phyloP scores from a whole-genome alignment of 2,888 invertebrate genomes.

The Ochropacha duplaris region DNA sequence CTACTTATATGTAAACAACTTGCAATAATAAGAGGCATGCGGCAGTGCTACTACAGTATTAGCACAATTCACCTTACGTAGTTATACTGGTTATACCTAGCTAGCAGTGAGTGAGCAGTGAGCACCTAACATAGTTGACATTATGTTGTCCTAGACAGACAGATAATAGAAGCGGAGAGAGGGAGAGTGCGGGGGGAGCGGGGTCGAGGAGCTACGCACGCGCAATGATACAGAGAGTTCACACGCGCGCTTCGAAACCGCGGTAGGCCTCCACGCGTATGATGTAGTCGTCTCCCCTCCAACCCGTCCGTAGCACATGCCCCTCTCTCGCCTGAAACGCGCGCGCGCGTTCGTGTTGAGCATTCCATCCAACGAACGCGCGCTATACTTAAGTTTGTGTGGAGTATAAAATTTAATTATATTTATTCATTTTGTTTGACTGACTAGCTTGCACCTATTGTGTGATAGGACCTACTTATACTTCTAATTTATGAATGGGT shows the following conservation, averaged over 20 bases:
- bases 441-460: no score
- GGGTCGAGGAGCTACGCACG: constrained; percentile 67
- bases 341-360: constrained; percentile 40
- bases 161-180: constrained; percentile 54
- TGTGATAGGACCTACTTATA: no score
- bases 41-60: no score
- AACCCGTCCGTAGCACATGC: constrained; percentile 38
- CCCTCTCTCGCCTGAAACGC: constrained; percentile 32
- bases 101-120: no score
- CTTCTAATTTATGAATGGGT: no score
- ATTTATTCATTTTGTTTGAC: no score
- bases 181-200: constrained; percentile 56
- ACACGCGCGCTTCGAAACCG: constrained; percentile 77
- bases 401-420: no score
- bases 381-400: constrained; percentile 41
- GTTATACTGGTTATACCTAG: no score
- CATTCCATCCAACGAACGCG: constrained; percentile 66
- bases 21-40: no score
- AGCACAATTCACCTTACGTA: no score
- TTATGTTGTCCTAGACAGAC: constrained; percentile 63
- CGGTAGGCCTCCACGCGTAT: constrained; percentile 83
- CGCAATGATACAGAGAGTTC: constrained; percentile 74
- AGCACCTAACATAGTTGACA: constrained; percentile 52
- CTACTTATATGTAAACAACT: no score
- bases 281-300: constrained; percentile 41